Percentiles rank a stretch among this genome's conserved stretches.
Evolutionary conservation across 2,113 vertebrate genomes (phyloP).

Genomic region (Pyxicephalus adspersus): DNA sequence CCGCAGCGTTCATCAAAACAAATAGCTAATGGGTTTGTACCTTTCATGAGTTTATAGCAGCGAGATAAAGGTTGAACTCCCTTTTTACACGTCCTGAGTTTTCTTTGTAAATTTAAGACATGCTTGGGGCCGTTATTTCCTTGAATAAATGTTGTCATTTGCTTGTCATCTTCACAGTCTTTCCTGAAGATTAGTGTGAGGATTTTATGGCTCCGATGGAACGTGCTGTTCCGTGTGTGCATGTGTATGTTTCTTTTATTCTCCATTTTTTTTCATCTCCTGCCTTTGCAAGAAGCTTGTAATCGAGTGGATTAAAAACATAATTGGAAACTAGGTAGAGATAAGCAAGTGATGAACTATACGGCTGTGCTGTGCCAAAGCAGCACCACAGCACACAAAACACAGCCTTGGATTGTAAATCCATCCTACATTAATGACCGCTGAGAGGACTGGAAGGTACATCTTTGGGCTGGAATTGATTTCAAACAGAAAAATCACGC

Average conservation of each 20-base stretch:
- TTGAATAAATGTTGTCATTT: conserved; percentile 58
- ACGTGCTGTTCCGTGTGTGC: conserved; percentile 29
- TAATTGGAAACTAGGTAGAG: conserved; percentile 48
- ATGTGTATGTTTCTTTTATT: conserved; percentile 20
- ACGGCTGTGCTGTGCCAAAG: conserved; percentile 17
- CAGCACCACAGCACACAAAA: conserved; percentile 29
- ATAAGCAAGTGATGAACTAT: conserved; percentile 50
- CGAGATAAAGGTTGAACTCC: conserved; percentile 50
- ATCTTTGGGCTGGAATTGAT: conserved; percentile 53
- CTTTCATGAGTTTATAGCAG: conserved; percentile 51
- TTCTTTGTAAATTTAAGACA: conserved; percentile 50
- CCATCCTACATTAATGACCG: conserved; percentile 43
- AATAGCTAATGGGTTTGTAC: conserved; percentile 55
- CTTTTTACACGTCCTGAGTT: conserved; percentile 50
- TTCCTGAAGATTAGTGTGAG: conserved; percentile 52
- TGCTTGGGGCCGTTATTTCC: conserved; percentile 50
- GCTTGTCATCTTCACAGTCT: conserved; percentile 50
- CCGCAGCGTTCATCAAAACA: conserved; percentile 36
- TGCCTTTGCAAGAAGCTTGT: conserved; percentile 46
- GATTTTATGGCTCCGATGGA: conserved; percentile 40
- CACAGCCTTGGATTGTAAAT: conserved; percentile 28
- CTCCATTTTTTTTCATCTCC: not conserved
- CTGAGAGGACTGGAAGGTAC: conserved; percentile 48
- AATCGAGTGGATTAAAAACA: conserved; percentile 50
- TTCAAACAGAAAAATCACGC: conserved; percentile 51